Conservation (phyloP, 2,113 vertebrate genomes). For the Myanophis thanlyinensis region DNA sequence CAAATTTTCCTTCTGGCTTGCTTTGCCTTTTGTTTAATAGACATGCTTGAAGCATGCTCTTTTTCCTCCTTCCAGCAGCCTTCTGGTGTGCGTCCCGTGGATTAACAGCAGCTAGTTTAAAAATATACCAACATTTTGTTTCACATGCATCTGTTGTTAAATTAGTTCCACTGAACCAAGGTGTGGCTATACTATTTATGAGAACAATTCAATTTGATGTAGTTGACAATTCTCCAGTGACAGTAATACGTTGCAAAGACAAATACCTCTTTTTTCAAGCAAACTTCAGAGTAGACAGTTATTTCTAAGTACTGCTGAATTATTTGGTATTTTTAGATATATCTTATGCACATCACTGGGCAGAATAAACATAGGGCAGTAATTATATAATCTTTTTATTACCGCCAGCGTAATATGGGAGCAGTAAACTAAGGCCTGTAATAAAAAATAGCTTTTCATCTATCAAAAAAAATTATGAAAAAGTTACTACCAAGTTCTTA, state of each 20-base stretch:
- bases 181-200: background rate
- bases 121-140: background rate
- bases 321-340: background rate
- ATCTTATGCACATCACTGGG: background rate
- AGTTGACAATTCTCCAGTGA: background rate
- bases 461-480: background rate
- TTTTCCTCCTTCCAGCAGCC: background rate
- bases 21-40: conserved; percentile 42
- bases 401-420: background rate
- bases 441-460: background rate
- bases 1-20: conserved; percentile 37
- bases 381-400: background rate
- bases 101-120: background rate
- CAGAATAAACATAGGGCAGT: background rate
- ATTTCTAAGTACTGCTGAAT: background rate
- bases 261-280: background rate
- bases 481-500: background rate
- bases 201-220: accelerated
- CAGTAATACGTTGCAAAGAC: background rate
- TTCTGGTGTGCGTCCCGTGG: conserved; percentile 7
- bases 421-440: background rate
- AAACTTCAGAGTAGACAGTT: background rate
- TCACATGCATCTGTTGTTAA: background rate
- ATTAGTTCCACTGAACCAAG: background rate
- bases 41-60: conserved; percentile 19